Base-by-base conservation (phyloP, 2,113 vertebrate genomes). In the Zonotrichia leucophrys region DNA sequence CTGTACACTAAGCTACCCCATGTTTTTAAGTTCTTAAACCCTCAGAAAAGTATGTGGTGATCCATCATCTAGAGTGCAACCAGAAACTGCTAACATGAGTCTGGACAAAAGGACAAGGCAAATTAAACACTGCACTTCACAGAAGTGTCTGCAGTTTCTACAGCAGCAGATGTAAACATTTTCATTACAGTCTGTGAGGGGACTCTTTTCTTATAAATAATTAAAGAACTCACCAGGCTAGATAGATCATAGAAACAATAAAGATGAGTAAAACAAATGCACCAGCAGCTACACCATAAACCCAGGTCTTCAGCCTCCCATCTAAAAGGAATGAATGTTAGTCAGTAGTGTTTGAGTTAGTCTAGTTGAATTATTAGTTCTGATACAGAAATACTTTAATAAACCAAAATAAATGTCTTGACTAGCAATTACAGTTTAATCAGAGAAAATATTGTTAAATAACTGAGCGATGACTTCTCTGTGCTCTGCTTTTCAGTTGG, bases 181-280 rank as follows among this genome's bases (percentile, higher is more conserved):
- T 86, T 72, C 60, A 62, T 81, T 83, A 73, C 12, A 58, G 76
- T 87, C 90, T 86, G 46, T n/a, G 31, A 75, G 41, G 21, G 49
- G 68, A 64, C 83, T 82, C 44, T 49, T 93, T 83, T 44, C 92
- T 89, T 49, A 80, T 97, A 92, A 97, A 97, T 96, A 88, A 88
- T 95, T 92, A 95, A 97, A 96, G 84, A 95, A 99, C 99, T 99
- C 98, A 99, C 99, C 99, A 99, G 97, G 99, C 99, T 98, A 99
- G 98, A 98, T 99, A 99, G 98, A 99, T 99, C 99, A 99, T 99
- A 98, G 99, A 99, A 98, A 99, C 98, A 98, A 99, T 98, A 98
- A 99, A 99, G 97, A 99, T 98, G 98, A 99, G 98, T 95, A 99
- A 98, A 97, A 99, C 99, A 97, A 99, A 98, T 87, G 98, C 99